Conservation (phyloP, 2,888 invertebrate genomes). For the Cybosia mesomella region DNA sequence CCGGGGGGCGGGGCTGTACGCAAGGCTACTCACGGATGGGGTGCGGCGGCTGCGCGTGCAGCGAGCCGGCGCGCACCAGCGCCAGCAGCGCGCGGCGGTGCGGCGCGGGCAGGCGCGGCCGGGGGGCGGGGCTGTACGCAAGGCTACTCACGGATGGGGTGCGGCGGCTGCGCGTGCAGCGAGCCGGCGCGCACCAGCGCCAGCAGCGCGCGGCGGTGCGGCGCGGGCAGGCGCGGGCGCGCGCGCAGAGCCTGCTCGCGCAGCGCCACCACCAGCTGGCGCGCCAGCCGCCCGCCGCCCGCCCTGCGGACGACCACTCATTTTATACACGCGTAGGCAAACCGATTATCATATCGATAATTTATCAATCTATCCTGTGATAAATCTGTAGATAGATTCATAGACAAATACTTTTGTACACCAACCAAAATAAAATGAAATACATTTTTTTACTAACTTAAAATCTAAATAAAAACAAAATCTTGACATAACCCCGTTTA, state of each 20-base stretch:
- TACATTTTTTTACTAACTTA: too few relatives aligned
- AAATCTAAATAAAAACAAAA: too few relatives aligned
- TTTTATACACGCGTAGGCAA: background rate
- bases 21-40: too few relatives aligned
- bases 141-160: slow-evolving; percentile 67
- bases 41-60: slow-evolving; percentile 88
- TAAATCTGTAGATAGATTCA: too few relatives aligned
- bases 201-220: slow-evolving; percentile 88
- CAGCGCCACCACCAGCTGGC: slow-evolving; percentile 63
- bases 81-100: slow-evolving; percentile 84
- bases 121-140: too few relatives aligned
- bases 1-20: too few relatives aligned
- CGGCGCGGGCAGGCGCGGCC: too few relatives aligned
- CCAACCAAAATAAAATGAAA: too few relatives aligned
- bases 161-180: slow-evolving; percentile 84
- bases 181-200: slow-evolving; percentile 88
- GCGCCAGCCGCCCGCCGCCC: slow-evolving; percentile 61
- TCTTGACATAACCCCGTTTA: too few relatives aligned
- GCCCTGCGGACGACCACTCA: slow-evolving; percentile 46
- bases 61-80: slow-evolving; percentile 87
- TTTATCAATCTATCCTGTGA: too few relatives aligned
- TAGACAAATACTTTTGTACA: too few relatives aligned
- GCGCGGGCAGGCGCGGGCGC: slow-evolving; percentile 89
- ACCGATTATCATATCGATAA: too few relatives aligned
- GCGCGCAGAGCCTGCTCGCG: slow-evolving; percentile 63